Conservation (phyloP, 2,113 vertebrate genomes). For the Chloebia gouldiae region DNA sequence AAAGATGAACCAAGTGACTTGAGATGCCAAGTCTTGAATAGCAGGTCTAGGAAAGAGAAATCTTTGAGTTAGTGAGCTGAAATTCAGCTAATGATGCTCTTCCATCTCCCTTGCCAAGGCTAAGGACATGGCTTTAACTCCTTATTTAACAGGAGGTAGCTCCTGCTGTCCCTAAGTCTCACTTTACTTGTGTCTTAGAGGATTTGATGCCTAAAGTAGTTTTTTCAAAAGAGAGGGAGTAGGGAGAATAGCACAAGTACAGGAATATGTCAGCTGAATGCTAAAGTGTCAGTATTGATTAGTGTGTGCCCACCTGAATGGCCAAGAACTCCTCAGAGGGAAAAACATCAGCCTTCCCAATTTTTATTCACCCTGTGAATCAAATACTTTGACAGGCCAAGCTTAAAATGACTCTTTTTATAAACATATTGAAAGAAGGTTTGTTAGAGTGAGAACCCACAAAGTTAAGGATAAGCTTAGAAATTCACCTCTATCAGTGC, state of each 20-base stretch:
- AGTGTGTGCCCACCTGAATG: neutral
- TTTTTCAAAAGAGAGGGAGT: neutral
- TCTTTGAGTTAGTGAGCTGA: neutral
- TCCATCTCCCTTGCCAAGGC: neutral
- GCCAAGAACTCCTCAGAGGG: neutral
- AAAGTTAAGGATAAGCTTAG: conserved; percentile 3
- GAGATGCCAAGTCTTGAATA: neutral
- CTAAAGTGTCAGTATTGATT: neutral
- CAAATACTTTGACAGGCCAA: neutral
- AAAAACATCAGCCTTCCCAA: neutral
- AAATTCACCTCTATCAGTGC: neutral
- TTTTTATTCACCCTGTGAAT: neutral
- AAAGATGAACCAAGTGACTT: neutral
- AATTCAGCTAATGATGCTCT: neutral
- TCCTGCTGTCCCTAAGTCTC: neutral
- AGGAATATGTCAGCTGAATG: neutral
- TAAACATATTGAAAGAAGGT: neutral
- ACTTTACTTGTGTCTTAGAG: neutral
- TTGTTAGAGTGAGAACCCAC: neutral
- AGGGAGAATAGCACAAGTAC: neutral
- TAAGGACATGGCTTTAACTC: neutral
- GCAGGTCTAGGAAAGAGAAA: neutral
- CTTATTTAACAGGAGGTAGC: neutral
- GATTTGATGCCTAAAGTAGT: neutral
- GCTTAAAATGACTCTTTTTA: neutral